Conservation (phyloP, 2,113 vertebrate genomes). For the Oreochromis aureus region DNA sequence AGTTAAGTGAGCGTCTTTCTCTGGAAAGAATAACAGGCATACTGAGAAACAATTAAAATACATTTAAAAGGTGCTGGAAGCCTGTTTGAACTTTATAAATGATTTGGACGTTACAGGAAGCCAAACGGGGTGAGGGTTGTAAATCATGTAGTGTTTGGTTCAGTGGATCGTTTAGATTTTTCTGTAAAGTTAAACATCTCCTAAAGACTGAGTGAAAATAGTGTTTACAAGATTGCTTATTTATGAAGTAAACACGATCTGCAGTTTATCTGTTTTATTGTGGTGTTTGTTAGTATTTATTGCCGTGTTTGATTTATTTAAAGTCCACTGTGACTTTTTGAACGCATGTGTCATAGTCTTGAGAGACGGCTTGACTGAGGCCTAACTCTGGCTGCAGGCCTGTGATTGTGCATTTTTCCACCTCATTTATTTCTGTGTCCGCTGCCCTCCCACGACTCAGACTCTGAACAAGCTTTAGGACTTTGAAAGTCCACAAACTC, state of each 20-base stretch:
- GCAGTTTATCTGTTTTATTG: not conserved
- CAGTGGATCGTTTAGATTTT: not conserved
- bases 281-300: not conserved
- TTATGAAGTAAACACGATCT: not conserved
- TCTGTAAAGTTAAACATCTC: not conserved
- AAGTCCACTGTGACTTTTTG: not conserved
- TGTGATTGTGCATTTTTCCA: not conserved
- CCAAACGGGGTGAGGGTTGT: not conserved
- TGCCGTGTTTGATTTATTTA: not conserved
- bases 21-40: not conserved
- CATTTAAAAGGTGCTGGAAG: not conserved
- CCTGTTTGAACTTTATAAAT: not conserved
- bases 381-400: not conserved
- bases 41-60: not conserved
- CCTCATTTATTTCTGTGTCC: not conserved
- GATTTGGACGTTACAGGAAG: fast-evolving
- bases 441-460: not conserved
- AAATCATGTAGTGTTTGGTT: not conserved
- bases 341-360: not conserved
- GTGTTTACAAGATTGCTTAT: not conserved
- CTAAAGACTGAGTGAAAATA: not conserved
- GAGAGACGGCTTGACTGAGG: not conserved
- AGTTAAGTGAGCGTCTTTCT: not conserved
- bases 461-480: not conserved
- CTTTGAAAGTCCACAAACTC: not conserved